Conservation (phyloP, 35 echinoderm and acorn worm species). For the Apostichopus californicus region DNA sequence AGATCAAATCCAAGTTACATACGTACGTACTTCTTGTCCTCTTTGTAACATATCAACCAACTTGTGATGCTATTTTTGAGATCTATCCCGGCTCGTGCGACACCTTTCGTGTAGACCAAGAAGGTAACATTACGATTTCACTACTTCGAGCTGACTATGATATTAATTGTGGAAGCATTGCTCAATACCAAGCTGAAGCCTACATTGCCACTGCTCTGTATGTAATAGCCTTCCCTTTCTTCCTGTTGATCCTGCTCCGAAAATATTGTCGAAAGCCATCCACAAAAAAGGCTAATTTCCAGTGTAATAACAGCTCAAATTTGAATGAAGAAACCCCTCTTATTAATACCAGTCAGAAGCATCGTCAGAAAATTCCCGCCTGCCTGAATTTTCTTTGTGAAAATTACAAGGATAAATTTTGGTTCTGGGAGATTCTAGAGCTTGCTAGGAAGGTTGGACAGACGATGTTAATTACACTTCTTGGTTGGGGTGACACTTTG, state of each 20-base stretch:
- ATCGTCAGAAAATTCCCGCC: neutral
- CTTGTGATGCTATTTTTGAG: conserved; percentile 51
- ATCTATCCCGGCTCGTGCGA: conserved; percentile 52
- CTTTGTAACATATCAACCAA: no score
- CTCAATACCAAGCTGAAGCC: neutral
- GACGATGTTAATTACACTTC: no score
- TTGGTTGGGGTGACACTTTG: no score
- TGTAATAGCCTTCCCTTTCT: conserved; percentile 36
- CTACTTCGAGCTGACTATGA: conserved; percentile 50
- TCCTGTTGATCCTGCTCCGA: conserved; percentile 39
- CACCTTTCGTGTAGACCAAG: conserved; percentile 2
- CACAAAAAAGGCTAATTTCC: neutral
- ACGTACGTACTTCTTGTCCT: no score
- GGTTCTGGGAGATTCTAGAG: conserved; percentile 70
- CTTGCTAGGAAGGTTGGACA: conserved; percentile 38
- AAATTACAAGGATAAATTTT: conserved; percentile 65
- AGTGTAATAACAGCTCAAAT: neutral
- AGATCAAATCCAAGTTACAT: no score
- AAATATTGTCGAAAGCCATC: neutral
- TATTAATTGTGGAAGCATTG: conserved; percentile 13
- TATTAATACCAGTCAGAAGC: neutral
- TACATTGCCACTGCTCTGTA: conserved; percentile 22
- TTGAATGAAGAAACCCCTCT: neutral
- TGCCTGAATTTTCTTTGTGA: conserved; percentile 59
- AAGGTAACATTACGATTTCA: neutral